phyloP scores from a whole-genome alignment of 1,140 invertebrate genomes.

The Ooceraea biroi region DNA sequence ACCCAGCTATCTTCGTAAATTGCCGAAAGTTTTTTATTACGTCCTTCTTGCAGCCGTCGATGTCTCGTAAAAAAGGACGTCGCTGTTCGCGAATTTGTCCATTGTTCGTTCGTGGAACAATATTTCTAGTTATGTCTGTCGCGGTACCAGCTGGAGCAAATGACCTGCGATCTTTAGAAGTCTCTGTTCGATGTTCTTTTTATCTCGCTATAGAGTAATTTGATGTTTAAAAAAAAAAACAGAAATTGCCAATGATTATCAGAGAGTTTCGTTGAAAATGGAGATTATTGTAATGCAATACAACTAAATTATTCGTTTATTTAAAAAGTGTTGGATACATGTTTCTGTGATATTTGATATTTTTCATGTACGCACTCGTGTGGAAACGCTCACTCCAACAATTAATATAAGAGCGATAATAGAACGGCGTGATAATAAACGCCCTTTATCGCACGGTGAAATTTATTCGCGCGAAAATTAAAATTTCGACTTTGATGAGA shows the following conservation, averaged over 20 bases:
- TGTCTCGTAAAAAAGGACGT: conserved; percentile 61
- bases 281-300: neutral
- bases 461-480: neutral
- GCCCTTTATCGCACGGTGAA: no score
- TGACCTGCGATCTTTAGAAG: conserved; percentile 46
- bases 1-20: conserved; percentile 11
- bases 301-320: conserved; percentile 17
- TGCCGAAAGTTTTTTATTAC: conserved; percentile 53
- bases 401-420: no score
- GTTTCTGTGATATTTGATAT: neutral
- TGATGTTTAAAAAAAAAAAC: conserved; percentile 4
- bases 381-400: no score
- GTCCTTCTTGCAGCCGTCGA: neutral
- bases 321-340: neutral
- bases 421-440: no score
- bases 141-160: conserved; percentile 39
- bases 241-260: neutral
- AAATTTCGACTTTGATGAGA: neutral
- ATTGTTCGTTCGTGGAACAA: conserved; percentile 66
- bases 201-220: conserved; percentile 13
- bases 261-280: neutral
- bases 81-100: conserved; percentile 52
- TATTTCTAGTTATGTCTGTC: conserved; percentile 54
- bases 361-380: neutral
- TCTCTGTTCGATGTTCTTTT: conserved; percentile 7